Percentiles rank a stretch among this genome's conserved stretches.
phyloP scores from a whole-genome alignment of 2,113 vertebrate species.

The Centrocercus urophasianus region DNA sequence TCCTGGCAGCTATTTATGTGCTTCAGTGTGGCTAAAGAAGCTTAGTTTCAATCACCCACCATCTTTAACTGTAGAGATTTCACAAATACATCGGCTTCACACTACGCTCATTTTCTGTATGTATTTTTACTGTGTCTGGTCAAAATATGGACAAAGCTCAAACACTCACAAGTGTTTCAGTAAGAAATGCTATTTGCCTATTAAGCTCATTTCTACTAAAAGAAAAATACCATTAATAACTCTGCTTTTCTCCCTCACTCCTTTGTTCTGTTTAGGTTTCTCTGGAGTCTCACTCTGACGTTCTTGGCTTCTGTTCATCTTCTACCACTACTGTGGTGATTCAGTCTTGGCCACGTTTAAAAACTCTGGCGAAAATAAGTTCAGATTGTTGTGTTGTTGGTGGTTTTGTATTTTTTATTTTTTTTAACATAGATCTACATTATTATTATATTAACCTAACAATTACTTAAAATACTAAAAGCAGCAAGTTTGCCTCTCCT shows the following conservation, averaged over 20 bases:
- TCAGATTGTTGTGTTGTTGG: not conserved
- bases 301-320: constrained; percentile 49
- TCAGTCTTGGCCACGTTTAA: constrained; percentile 56
- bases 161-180: not conserved
- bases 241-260: not conserved
- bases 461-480: constrained; percentile 65
- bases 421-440: not conserved
- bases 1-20: not conserved
- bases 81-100: not conserved
- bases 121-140: not conserved
- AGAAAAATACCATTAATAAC: not conserved
- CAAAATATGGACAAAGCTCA: not conserved
- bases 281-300: not conserved
- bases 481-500: constrained; percentile 64
- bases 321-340: constrained; percentile 31
- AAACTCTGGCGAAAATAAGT: constrained; percentile 52
- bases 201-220: not conserved
- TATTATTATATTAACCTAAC: constrained; percentile 25
- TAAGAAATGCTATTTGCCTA: not conserved
- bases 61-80: not conserved
- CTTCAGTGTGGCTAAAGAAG: not conserved
- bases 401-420: not conserved
- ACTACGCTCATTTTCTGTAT: not conserved
- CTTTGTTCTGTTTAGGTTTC: not conserved
- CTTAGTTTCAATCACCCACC: not conserved